These are phyloP conservation scores for Onchidella celtica DNA, from an alignment of 2,888 invertebrate genomes.

Conservation along the genomic window DNA sequence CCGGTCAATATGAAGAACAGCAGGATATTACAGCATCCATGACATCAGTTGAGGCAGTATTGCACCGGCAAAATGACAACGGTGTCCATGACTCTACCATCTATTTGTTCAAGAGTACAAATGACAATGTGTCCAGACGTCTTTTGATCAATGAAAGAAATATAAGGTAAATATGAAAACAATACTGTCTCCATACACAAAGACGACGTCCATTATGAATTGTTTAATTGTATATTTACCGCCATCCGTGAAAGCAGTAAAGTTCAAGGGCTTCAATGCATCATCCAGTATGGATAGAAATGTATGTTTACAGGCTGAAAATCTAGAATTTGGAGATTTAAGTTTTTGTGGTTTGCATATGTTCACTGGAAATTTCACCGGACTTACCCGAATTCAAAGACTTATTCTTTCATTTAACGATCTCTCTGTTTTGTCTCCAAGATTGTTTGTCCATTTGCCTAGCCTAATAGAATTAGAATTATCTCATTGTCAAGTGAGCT, in stretches of 20 bases:
- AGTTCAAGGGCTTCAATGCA: neutral
- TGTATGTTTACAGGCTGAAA: neutral
- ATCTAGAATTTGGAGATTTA: neutral
- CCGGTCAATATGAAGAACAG: neutral
- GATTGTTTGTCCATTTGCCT: slow-evolving; percentile 14
- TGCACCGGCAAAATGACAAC: too few relatives aligned
- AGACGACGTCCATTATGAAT: too few relatives aligned
- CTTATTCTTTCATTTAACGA: neutral
- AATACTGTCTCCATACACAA: too few relatives aligned
- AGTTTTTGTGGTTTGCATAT: neutral
- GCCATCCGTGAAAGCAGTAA: neutral
- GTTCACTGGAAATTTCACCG: slow-evolving; percentile 1
- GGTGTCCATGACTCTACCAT: too few relatives aligned
- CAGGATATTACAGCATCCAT: neutral
- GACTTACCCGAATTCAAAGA: neutral
- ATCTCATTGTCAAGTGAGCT: neutral
- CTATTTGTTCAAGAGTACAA: too few relatives aligned
- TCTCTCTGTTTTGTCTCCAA: neutral
- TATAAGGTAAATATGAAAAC: too few relatives aligned
- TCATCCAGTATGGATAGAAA: neutral
- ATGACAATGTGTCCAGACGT: too few relatives aligned
- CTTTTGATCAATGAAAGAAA: neutral
- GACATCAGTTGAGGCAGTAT: too few relatives aligned
- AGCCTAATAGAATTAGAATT: neutral
- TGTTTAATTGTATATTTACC: too few relatives aligned